Base-by-base conservation (phyloP, 2,888 invertebrate genomes). In the Trissoscelio sp. region DNA sequence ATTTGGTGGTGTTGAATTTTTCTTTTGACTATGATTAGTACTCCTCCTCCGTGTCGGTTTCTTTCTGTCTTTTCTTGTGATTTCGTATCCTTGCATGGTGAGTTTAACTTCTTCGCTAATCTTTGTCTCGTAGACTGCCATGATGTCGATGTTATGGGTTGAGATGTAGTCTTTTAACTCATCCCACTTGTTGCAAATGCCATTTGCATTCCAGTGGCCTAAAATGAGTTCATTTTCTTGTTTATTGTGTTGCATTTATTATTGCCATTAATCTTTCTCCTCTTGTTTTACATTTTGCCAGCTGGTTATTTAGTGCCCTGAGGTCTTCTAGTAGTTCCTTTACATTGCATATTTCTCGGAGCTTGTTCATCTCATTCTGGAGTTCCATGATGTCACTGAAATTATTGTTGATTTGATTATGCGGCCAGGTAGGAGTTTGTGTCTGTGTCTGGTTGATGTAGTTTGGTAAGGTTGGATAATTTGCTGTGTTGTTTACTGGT, bases 201-300 rank as follows among this genome's bases (percentile, higher is more conserved):
- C 57, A 72, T 64, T 79, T 66, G 78, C 78, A 22, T 78, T 78
- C 78, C 78, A 78, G 9, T 42, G 24, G 9, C 48, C 20, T 48
- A 48, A 14, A 5, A 2, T 48, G 7, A 42, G 2, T 14, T 42
- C 22, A 3, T 18, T 18, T 3, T 44, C 4, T 48, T 48, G 20
- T 53, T 55, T 34, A 55, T 20, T 57, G 5, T 39, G 57, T 57
- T 20, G 57, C 57, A 37, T 37, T 18, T 20, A 20, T 18, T n/a
- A 57, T 20, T 9, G 24, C 18, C 18, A 18, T 2, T 16, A 46
- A 20, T 46, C 11, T 16, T 11, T 46, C 44, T 6, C 28, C 28
- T 28, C 28, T 28, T 28, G 28, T 6, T 37, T 37, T 37, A 2
- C 37, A 37, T 37, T 37, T 37, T 37, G 2, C 2, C 37, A 37